Base-by-base conservation (phyloP, 2,113 vertebrate genomes). In the Equus quagga region DNA sequence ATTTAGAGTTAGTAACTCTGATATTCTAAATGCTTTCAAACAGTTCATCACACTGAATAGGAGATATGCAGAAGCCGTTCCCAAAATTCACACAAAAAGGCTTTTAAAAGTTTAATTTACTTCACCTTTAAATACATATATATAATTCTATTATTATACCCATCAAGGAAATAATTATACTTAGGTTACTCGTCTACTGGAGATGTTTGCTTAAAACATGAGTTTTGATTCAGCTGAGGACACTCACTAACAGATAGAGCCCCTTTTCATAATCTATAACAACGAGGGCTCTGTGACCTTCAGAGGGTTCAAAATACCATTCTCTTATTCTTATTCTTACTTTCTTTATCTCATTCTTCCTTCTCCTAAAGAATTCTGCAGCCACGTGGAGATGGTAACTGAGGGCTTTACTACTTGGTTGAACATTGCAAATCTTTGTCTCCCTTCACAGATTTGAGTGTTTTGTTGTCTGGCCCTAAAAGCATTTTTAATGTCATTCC, bases 391-490 rank as follows among this genome's bases (percentile, higher is more conserved):
- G 10, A 83, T 76, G 19, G 24, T 60, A 93, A 54, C 24, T 58
- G 26, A 72, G 23, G 18, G 6, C 23, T 91, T 80, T 78, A 51
- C 21, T 70, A 3, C 19, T 28, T 87, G 28, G 26, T 69, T 60
- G 54, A 49, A 65, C 54, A 18, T 28, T 89, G 70, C 12, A 64
- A 58, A 49, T 46, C n/a, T 44, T 84, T 73, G 56, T 10, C 46
- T 93, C 3, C 51, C n/a, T n/a, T 94, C 62, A 87, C n/a, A 64
- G 56, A n/a, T 44, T n/a, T 15, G 23, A 87, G 51, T 72, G n/a
- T 67, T 89, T 96, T 80, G 58, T 31, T 80, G 41, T 67, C 56
- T 91, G 70, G 18, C 28, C 80, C n/a, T 78, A 62, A 95, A 94
- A 91, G 46, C 60, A 95, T 23, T 84, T 70, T 72, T 64, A 75